Evolutionary conservation across 2,797 vertebrate species (phyloP).

Genomic region (Menidia menidia): DNA sequence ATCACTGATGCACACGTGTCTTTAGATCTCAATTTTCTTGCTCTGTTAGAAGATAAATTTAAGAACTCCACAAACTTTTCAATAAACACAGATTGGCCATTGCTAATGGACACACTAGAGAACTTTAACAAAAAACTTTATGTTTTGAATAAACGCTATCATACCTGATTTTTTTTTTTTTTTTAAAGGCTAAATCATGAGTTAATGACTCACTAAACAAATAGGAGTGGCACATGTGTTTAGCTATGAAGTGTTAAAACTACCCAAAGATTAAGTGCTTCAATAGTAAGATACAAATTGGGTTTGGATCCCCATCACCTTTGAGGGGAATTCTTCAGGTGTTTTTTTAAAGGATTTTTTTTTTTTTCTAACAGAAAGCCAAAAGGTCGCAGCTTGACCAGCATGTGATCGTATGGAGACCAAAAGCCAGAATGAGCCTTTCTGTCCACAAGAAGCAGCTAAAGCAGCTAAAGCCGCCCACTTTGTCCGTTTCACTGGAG

Average conservation of each 20-base stretch:
- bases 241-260: neutral
- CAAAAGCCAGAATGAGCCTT: constrained; percentile 14
- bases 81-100: neutral
- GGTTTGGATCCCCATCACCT: no score
- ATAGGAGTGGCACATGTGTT: neutral
- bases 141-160: no score
- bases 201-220: neutral
- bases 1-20: neutral
- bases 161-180: no score
- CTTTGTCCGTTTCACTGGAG: constrained; percentile 48
- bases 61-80: neutral
- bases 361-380: constrained; percentile 15
- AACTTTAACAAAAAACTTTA: no score
- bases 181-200: neutral
- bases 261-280: neutral
- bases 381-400: constrained; percentile 5
- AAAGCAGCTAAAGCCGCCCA: constrained; percentile 34
- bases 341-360: neutral
- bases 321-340: no score
- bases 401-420: constrained; percentile 24
- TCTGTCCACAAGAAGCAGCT: constrained; percentile 48
- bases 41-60: neutral
- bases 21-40: neutral
- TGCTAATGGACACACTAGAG: no score
- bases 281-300: no score